A percentile compares a stretch with the other conserved stretches of the same genome.
Evolutionary conservation across 2,113 vertebrate genomes (phyloP).

Genomic region (Scartelaos histophorus): DNA sequence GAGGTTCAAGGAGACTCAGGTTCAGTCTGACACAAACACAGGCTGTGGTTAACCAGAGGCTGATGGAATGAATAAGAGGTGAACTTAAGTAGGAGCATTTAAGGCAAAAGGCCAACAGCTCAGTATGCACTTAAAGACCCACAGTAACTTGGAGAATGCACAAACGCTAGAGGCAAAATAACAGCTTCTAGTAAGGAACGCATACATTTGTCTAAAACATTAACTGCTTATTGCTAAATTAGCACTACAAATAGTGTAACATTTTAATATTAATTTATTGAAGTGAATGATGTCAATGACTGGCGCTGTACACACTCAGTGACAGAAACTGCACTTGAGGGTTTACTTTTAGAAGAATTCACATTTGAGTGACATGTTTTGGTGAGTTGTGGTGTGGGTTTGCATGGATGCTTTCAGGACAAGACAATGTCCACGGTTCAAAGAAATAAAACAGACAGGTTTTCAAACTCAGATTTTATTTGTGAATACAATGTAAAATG

Average conservation of each 20-base stretch:
- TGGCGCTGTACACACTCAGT: background rate
- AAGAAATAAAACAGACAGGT: slow-evolving; percentile 37
- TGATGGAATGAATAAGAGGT: background rate
- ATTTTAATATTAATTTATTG: background rate
- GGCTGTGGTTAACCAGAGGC: slow-evolving; percentile 2
- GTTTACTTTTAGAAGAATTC: background rate
- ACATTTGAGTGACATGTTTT: slow-evolving; percentile 8
- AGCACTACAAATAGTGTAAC: background rate
- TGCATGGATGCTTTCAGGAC: slow-evolving; percentile 1
- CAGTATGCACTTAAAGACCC: background rate
- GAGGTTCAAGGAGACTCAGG: slow-evolving; percentile 6
- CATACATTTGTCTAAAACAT: background rate
- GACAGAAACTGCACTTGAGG: background rate
- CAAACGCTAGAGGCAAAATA: background rate
- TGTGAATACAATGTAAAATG: slow-evolving; percentile 73
- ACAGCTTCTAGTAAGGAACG: background rate
- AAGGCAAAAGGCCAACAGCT: background rate
- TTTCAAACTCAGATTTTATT: slow-evolving; percentile 80
- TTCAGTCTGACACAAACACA: slow-evolving; percentile 5
- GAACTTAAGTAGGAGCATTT: background rate
- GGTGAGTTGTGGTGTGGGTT: slow-evolving; percentile 5
- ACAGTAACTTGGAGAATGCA: background rate
- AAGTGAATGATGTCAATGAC: background rate
- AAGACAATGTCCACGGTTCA: slow-evolving; percentile 12
- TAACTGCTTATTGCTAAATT: background rate